phyloP scores from a whole-genome alignment of 2,888 invertebrate genomes.

The Kuschelorhynchus macadamiae region DNA sequence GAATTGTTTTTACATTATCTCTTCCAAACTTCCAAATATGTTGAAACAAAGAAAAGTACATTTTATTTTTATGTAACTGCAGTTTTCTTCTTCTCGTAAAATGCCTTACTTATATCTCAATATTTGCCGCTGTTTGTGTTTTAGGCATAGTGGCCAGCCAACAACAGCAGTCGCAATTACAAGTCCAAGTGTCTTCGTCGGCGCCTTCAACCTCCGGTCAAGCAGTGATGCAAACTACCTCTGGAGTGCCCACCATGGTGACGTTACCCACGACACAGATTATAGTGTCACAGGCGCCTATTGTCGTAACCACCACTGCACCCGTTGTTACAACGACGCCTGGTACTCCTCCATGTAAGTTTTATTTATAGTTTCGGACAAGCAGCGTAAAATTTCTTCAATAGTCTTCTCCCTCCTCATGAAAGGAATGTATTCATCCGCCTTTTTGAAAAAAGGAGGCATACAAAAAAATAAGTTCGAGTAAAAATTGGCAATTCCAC shows the following conservation, averaged over 20 bases:
- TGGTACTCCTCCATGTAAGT: slow-evolving; percentile 61
- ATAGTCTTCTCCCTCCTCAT: background rate
- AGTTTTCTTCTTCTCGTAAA: no score
- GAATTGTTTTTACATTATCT: background rate
- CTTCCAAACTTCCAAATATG: no score
- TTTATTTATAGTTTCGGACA: no score
- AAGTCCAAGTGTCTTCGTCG: background rate
- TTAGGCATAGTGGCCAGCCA: slow-evolving; percentile 57
- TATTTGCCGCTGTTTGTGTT: no score
- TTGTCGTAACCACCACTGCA: slow-evolving; percentile 23
- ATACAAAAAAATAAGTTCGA: no score
- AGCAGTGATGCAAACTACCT: slow-evolving; percentile 20
- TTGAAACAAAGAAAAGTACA: no score
- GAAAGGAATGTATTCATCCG: no score
- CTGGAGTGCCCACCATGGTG: slow-evolving; percentile 31
- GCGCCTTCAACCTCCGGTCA: background rate
- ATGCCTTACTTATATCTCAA: background rate
- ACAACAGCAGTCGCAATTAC: slow-evolving; percentile 39
- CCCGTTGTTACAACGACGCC: slow-evolving; percentile 65
- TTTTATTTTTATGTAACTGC: no score
- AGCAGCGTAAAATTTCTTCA: background rate
- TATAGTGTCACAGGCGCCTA: slow-evolving; percentile 62
- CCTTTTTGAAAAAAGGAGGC: no score
- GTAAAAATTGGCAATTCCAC: no score
- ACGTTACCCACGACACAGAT: slow-evolving; percentile 53